Evolutionary conservation across 2,888 invertebrate genomes (phyloP), one percentile per base, ranked within the genome.

Genomic region (Altica lythri): DNA sequence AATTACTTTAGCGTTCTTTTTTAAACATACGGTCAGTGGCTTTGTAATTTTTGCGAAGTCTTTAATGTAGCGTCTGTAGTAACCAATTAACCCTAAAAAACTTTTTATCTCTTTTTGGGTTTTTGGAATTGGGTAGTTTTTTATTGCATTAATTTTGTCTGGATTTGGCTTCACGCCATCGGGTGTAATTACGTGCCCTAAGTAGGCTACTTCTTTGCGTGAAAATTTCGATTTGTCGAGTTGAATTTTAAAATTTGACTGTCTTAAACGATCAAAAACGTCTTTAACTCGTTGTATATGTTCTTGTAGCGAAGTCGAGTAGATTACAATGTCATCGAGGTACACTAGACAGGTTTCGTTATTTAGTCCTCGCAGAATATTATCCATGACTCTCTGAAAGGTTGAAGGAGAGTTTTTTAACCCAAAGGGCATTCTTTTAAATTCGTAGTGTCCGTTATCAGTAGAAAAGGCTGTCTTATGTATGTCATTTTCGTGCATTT

Each of bases 301-400:
- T 57, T 71, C 68, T 38, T 69, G 62, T 4, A 71, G 38, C 0
- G 61, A 63, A 8, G 59, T 64, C 1, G 55, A 60, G 35, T 62
- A 71, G 10, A 72, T 55, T 4, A 74, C 61, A 2, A 68, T 66
- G 47, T 72, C 72, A 25, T 72, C 72, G 17, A 70, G 57, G 55
- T 67, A 72, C 0, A 65, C 63, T 4, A 65, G 42, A 6, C 63
- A 65, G 18, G 40, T 59, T 57, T 64, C 64, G 22, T 56, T 53
- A 29, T 61, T 49, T 4, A 64, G 50, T 8, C 61, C 65, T 12
- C 51, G 25, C 18, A 69, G 40, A 2, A 68, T 48, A 32, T 60
- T 60, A 52, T 69, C 63, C 65, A 68, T 70, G 0, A 66, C 53
- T 1, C 66, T 22, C 50, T 68, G 65, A 53, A 69, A 67, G 0